Conservation (phyloP, 2,797 vertebrate genomes). For the Heterohyrax brucei region DNA sequence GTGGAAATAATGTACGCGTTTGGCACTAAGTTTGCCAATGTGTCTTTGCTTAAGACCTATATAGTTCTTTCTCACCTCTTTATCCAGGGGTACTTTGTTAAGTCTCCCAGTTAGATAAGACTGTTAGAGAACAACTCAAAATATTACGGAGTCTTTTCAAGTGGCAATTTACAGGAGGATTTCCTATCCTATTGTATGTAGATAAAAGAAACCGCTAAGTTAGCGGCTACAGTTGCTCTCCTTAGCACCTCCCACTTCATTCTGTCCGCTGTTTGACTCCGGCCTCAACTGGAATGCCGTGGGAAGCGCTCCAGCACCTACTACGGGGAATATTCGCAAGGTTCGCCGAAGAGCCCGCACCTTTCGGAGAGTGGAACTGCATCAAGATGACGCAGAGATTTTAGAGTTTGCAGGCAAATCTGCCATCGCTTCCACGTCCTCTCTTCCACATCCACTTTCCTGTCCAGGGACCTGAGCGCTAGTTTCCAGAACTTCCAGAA, state of each 20-base stretch:
- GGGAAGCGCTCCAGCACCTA: background rate
- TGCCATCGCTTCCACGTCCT: rapidly evolving
- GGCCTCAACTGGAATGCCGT: background rate
- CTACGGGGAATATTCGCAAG: background rate
- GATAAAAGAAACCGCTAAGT: slow-evolving; percentile 11
- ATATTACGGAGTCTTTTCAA: slow-evolving; percentile 32
- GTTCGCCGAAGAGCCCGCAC: background rate
- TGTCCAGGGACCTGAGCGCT: background rate
- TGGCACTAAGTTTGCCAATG: background rate
- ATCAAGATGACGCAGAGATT: background rate
- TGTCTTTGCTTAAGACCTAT: background rate
- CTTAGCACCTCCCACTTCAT: background rate
- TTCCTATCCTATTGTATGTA: background rate
- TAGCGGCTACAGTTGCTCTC: background rate
- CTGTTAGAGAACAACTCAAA: slow-evolving; percentile 54
- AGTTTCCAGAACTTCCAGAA: background rate
- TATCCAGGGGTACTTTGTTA: slow-evolving; percentile 35
- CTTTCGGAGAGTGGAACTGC: background rate
- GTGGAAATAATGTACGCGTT: background rate
- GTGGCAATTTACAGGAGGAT: background rate
- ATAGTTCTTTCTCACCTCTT: background rate
- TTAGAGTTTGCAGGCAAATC: background rate
- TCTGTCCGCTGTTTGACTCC: background rate
- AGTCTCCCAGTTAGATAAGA: slow-evolving; percentile 42
- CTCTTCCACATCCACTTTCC: background rate